A percentile compares a stretch with the other conserved stretches of the same genome.
These are phyloP conservation scores for Gallirallus australis DNA, from an alignment of 2,797 vertebrate genomes.

Conservation along the genomic window DNA sequence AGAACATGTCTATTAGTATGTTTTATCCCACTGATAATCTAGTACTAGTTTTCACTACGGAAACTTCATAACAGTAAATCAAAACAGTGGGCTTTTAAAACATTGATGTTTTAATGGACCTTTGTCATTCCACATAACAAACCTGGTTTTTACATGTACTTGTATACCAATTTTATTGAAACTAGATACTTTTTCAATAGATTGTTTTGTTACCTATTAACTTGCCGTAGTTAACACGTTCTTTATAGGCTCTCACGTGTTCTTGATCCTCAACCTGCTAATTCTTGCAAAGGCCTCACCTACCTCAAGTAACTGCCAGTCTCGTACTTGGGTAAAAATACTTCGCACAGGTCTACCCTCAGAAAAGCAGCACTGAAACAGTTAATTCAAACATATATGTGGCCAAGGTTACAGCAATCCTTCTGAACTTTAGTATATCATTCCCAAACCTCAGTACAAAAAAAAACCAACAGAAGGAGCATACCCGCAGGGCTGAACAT, in stretches of 20 bases:
- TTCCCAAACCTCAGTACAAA: not conserved
- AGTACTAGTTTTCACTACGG: not conserved
- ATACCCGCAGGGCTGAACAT: constrained; percentile 35
- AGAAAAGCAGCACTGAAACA: not conserved
- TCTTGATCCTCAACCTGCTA: not conserved
- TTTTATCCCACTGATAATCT: not conserved
- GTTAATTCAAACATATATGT: constrained; percentile 2
- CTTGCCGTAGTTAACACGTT: not conserved
- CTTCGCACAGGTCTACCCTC: not conserved
- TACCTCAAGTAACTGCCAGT: not conserved
- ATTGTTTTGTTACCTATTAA: not conserved
- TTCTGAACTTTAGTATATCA: not conserved
- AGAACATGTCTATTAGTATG: not conserved
- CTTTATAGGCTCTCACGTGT: not conserved
- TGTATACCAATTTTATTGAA: not conserved
- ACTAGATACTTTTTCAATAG: not conserved
- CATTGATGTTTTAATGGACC: not conserved
- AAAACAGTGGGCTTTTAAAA: not conserved
- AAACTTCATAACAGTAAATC: not conserved
- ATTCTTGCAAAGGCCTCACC: not conserved
- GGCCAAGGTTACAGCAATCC: not conserved
- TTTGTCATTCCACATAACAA: not conserved
- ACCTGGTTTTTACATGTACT: not conserved
- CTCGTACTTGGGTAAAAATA: not conserved
- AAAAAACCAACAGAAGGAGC: not conserved